Conservation (phyloP, 2,888 invertebrate species). For the Noctua janthina region DNA sequence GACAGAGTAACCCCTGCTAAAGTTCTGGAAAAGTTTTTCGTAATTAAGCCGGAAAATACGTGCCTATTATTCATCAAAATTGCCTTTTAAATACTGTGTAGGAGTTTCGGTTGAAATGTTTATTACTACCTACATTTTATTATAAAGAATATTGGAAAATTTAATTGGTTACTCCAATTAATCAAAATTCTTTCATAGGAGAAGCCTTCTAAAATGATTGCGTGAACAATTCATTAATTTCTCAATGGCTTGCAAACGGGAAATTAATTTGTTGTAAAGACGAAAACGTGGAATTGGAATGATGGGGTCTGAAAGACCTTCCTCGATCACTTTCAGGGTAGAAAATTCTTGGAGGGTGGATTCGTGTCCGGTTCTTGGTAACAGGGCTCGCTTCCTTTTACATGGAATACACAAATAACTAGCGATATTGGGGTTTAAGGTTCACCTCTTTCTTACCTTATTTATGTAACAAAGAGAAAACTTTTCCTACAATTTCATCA, state of each 20-base stretch:
- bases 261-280: neutral
- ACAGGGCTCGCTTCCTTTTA: neutral
- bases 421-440: neutral
- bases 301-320: neutral
- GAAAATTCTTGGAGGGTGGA: neutral
- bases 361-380: neutral
- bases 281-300: neutral
- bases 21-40: neutral
- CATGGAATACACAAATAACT: neutral
- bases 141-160: slow-evolving; percentile 32
- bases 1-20: too few relatives aligned
- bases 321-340: neutral
- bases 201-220: slow-evolving; percentile 38
- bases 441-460: neutral
- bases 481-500: neutral
- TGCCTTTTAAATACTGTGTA: slow-evolving; percentile 6
- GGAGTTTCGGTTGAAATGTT: neutral
- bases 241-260: neutral
- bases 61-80: slow-evolving; percentile 30
- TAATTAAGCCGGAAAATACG: slow-evolving; percentile 1
- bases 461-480: neutral
- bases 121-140: neutral
- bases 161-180: slow-evolving; percentile 50
- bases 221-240: slow-evolving; percentile 20
- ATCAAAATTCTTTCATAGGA: slow-evolving; percentile 11